phyloP scores from a whole-genome alignment of 1,140 invertebrate species.

The Gyrodactylus bullatarudis region DNA sequence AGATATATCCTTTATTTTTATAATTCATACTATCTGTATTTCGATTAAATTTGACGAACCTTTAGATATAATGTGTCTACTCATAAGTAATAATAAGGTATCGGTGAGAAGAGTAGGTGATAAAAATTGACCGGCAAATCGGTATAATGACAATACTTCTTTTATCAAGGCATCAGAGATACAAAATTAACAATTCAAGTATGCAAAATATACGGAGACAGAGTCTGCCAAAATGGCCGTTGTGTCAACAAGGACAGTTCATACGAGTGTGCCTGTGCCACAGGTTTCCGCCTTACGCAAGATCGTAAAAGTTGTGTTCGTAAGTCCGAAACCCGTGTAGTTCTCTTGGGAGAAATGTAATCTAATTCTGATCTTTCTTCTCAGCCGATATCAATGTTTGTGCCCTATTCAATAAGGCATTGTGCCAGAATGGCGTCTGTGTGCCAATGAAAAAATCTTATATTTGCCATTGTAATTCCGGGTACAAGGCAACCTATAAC shows the following conservation, averaged over 20 bases:
- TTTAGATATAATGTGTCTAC: too few relatives aligned
- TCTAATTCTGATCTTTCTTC: background rate
- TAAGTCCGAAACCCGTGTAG: too few relatives aligned
- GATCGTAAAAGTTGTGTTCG: background rate
- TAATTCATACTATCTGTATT: too few relatives aligned
- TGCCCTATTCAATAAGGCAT: background rate
- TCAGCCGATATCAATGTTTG: background rate
- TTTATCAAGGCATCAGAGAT: background rate
- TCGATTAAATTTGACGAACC: too few relatives aligned
- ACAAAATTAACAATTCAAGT: background rate
- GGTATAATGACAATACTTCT: too few relatives aligned
- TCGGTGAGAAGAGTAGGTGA: too few relatives aligned
- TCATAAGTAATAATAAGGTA: too few relatives aligned
- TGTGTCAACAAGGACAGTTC: background rate
- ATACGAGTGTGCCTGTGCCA: background rate
- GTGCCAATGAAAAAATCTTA: background rate
- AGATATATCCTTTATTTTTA: too few relatives aligned
- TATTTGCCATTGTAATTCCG: background rate
- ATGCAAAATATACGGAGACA: background rate
- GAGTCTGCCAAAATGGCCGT: background rate
- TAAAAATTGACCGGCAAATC: too few relatives aligned
- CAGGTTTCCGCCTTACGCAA: background rate
- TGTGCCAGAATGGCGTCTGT: background rate
- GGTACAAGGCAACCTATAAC: background rate
- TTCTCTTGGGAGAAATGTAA: background rate